Conservation (phyloP, 2,113 vertebrate species). For the Chaetodon trifascialis region DNA sequence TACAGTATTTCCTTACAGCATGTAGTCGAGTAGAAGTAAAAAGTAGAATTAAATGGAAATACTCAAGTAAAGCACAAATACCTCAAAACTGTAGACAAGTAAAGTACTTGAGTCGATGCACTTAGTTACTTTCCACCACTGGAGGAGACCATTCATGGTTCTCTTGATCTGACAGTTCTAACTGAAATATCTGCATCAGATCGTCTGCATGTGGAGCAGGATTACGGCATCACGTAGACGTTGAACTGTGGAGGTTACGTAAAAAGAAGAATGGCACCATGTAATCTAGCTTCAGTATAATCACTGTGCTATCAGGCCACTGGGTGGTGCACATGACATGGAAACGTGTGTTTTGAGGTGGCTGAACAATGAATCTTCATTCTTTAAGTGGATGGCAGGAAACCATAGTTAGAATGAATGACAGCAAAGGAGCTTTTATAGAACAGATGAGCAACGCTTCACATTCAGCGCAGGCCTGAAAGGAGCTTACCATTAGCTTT, state of each 20-base stretch:
- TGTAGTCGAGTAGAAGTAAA: not conserved
- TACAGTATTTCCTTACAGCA: not conserved
- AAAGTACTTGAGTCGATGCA: too few relatives aligned
- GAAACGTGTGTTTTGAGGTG: not conserved
- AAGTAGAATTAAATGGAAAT: not conserved
- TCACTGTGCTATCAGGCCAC: constrained; percentile 4
- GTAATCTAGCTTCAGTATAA: not conserved
- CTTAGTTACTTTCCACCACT: not conserved
- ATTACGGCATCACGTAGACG: not conserved
- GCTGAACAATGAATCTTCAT: not conserved
- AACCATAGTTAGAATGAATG: not conserved
- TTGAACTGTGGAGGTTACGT: constrained; percentile 13
- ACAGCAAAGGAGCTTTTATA: not conserved
- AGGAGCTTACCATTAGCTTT: not conserved
- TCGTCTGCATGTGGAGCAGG: not conserved
- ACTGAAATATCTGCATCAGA: not conserved
- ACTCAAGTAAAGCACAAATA: too few relatives aligned
- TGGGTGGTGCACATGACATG: constrained; percentile 27
- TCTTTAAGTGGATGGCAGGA: not conserved
- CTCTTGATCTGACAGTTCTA: not conserved
- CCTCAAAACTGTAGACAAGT: not conserved
- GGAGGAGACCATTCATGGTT: not conserved
- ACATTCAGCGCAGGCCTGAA: not conserved
- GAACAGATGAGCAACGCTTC: too few relatives aligned
- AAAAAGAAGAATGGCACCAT: not conserved